Evolutionary conservation across 2,113 vertebrate genomes (phyloP).

Genomic region (Phalacrocorax aristotelis): DNA sequence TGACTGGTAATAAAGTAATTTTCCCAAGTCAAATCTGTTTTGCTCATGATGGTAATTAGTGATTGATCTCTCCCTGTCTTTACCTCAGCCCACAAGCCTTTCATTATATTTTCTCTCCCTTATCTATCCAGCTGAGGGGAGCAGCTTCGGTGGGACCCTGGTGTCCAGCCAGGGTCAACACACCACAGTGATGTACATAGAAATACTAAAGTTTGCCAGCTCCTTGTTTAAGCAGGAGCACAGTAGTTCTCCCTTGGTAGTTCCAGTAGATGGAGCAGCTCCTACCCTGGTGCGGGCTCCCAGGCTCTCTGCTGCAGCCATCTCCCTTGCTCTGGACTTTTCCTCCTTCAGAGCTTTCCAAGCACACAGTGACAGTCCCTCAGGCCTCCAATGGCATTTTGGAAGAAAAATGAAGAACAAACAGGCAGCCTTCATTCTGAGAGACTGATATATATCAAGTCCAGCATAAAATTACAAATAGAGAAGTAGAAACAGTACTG

Average conservation of each 20-base stretch:
- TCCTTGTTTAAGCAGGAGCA: neutral
- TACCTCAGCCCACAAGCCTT: neutral
- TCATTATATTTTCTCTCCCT: neutral
- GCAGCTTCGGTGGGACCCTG: neutral
- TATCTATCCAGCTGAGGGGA: neutral
- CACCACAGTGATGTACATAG: neutral
- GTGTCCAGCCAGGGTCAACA: neutral
- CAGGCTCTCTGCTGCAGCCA: rapidly evolving
- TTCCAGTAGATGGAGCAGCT: slow-evolving; percentile 12
- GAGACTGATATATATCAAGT: neutral
- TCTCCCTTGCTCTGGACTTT: neutral
- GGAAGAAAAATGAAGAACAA: neutral
- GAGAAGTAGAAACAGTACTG: neutral
- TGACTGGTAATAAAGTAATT: neutral
- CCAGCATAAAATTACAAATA: neutral
- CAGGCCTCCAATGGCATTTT: neutral
- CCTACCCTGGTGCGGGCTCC: neutral
- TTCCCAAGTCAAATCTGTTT: neutral
- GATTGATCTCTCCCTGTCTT: neutral
- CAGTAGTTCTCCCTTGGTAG: neutral
- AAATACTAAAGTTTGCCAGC: neutral
- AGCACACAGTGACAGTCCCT: neutral
- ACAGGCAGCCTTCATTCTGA: neutral
- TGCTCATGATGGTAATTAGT: neutral
- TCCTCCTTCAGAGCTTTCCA: neutral